Base-by-base conservation (phyloP, 2,888 invertebrate genomes). In the Eupithecia tripunctaria region DNA sequence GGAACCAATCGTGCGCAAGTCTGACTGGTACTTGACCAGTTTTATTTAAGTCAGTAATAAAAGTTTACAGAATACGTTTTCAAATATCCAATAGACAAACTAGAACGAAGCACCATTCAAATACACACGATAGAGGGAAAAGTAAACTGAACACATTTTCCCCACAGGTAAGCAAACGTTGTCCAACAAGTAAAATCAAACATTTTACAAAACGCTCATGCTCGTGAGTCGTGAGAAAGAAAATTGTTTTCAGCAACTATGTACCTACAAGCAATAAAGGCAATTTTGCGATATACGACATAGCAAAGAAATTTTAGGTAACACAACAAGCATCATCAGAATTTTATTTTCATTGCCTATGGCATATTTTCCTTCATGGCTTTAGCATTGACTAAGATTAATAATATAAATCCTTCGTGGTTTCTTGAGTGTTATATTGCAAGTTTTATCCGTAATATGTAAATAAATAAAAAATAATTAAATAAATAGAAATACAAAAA, bases 251-350 rank as follows among this genome's bases (percentile, higher is more conserved):
- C 74, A 66, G 67, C 73, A 73, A 73, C 76, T 75, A 72, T 72
- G 73, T 76, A 25, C 56, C 56, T 56, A 73, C 77, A 72, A 76
- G 75, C 73, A 78, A 78, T 79, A 76, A 76, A 76, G 70, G 73
- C 63, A 76, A 76, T 81, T 82, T 81, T 80, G 76, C 68, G 74
- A 79, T 79, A 75, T 76, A 81, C 67, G 36, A 59, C 65, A 68
- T 29, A 68, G 68, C 71, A 65, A 18, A 71, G 15, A 1, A 8
- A 32, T 27, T 25, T 60, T 64, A 38, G 66, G 71, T 51, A 71
- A 27, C 0, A 15, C 68, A 64, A 18, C 12, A 21, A 21, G 10
- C 25, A 36, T 36, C 36, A 36, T 36, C 8, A 36, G 8, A 8
- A 32, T 21, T 7, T n/a, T 36, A 36, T 32, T n/a, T 63, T 62